Percentiles rank a stretch among this genome's conserved stretches.
Evolutionary conservation across 2,797 vertebrate species (phyloP).

Genomic region (Neosilurus mollespiculum): DNA sequence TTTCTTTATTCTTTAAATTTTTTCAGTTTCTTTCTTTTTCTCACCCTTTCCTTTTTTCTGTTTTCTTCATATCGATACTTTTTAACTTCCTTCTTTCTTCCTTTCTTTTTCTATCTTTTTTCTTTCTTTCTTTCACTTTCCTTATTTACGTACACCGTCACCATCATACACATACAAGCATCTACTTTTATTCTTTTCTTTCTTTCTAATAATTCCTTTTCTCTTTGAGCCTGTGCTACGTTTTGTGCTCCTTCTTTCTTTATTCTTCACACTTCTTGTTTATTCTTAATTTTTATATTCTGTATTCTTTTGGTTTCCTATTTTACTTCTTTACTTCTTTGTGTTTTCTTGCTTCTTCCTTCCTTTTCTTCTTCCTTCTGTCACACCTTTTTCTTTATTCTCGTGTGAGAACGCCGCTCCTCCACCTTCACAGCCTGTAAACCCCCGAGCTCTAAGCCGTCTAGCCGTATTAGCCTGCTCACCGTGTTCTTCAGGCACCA

Average conservation of each 20-base stretch:
- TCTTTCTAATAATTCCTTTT: not conserved
- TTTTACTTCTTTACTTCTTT: not conserved
- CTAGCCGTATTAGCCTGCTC: conserved; percentile 10
- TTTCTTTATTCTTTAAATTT: not conserved
- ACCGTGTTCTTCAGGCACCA: conserved; percentile 24
- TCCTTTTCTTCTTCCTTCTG: no score
- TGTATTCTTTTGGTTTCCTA: no score
- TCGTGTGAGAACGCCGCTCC: conserved; percentile 16
- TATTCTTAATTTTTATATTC: not conserved
- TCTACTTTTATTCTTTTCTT: not conserved
- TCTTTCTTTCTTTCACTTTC: not conserved
- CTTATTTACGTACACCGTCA: not conserved
- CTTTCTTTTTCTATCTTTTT: not conserved
- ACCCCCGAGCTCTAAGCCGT: conserved; percentile 6
- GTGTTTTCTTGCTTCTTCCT: not conserved
- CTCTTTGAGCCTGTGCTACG: not conserved
- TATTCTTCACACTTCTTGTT: not conserved
- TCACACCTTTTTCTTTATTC: not conserved
- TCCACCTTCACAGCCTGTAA: conserved; percentile 13
- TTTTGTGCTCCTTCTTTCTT: not conserved
- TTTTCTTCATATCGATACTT: not conserved
- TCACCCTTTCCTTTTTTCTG: not conserved
- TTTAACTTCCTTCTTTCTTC: no score
- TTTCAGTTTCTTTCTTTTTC: not conserved
- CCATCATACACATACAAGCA: no score